Evolutionary conservation across 2,113 vertebrate genomes (phyloP), one percentile per base, ranked within the genome.

Genomic region (Lutjanus erythropterus): DNA sequence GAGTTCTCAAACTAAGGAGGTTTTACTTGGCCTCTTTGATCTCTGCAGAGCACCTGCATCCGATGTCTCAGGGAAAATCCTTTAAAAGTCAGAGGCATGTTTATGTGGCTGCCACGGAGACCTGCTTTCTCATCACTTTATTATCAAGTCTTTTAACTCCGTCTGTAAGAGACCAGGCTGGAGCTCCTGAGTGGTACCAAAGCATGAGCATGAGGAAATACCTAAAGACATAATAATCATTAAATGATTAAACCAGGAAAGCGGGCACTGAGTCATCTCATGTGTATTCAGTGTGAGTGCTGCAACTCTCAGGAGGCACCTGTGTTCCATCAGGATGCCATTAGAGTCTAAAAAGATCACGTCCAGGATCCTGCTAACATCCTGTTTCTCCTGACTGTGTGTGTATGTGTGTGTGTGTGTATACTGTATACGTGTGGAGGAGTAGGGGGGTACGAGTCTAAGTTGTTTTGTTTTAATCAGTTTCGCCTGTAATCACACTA

Each of bases 381-480:
- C 89, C 90, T 93, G 91, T 92, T 91, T 81, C 87, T 88, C 37
- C 67, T 66, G 37, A 64, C 15, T 73, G 3, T 78, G 72, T 71
- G 55, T 83, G 75, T 81, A 46, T 68, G 42, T 77, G 61, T 56
- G 71, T 35, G 53, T 46, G 44, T 27, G 71, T 89, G 82, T 87
- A 75, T 78, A 79, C 65, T 84, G 87, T 88, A 55, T 72, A 35
- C 88, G 66, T 65, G 39, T 68, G 31, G 41, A 47, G 75, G 71
- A 67, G 72, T 78, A 21, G 59, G 41, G 53, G 68, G n/a, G 41
- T 50, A 25, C 66, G 18, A 55, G 29, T 65, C 78, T 77, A 61
- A 75, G 84, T 85, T 93, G 91, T 92, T 91, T 92, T 91, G 88
- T 91, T 93, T 94, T 93, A 92, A 94, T 94, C 90, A 90, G 86